Percentiles rank a stretch among this genome's conserved stretches.
These are phyloP conservation scores for Numenius arquata DNA, from an alignment of 2,113 vertebrate genomes.

Conservation along the genomic window DNA sequence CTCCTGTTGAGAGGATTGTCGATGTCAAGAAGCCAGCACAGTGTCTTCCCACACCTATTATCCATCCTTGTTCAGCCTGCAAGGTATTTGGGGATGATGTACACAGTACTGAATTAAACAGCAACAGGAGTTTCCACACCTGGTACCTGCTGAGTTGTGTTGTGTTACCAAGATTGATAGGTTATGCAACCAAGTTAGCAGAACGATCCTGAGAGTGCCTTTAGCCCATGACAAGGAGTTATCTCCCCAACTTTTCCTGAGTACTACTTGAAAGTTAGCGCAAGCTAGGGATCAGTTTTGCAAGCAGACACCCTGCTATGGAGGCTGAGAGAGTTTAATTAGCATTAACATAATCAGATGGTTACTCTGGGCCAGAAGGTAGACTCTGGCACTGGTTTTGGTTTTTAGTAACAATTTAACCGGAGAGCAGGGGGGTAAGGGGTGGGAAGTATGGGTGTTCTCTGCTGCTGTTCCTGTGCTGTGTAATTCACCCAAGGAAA, in stretches of 20 bases:
- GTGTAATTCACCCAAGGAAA: not conserved
- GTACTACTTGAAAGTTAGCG: not conserved
- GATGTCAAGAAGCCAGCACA: not conserved
- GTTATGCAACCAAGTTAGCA: not conserved
- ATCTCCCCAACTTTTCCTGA: not conserved
- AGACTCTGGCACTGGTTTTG: not conserved
- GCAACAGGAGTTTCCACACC: not conserved
- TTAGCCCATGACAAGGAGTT: not conserved
- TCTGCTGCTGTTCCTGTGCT: not conserved
- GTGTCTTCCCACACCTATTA: not conserved
- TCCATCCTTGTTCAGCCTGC: not conserved
- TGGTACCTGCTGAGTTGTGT: not conserved
- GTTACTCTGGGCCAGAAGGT: not conserved
- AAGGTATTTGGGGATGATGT: not conserved
- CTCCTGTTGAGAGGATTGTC: not conserved
- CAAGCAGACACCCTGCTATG: not conserved
- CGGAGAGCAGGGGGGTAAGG: not conserved
- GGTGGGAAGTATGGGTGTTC: not conserved
- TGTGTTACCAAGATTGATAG: not conserved
- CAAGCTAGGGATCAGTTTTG: not conserved
- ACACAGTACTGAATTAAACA: not conserved
- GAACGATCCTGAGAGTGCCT: not conserved
- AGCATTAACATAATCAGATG: not conserved
- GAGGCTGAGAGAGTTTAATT: not conserved
- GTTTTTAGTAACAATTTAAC: not conserved